Conservation (phyloP, 2,113 vertebrate species). For the Corythornis cristatus region DNA sequence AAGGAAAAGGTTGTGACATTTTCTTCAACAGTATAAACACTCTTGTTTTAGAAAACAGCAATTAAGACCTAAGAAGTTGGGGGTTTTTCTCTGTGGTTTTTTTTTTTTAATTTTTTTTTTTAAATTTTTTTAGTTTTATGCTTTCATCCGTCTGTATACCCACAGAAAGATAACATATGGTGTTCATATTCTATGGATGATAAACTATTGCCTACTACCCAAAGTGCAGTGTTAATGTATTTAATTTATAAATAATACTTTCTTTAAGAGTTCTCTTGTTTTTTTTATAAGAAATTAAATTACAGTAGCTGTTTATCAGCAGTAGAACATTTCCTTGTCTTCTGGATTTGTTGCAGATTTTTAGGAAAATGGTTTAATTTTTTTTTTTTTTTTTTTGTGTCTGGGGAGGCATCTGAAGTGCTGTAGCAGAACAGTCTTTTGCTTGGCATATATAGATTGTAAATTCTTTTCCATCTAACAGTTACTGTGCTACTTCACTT, state of each 20-base stretch:
- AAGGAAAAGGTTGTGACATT: constrained; percentile 62
- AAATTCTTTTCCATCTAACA: not conserved
- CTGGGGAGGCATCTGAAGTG: not conserved
- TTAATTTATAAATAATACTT: not conserved
- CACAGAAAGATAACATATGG: constrained; percentile 45
- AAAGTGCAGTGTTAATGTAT: not conserved
- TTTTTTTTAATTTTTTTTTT: not conserved
- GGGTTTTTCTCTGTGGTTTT: too few relatives aligned
- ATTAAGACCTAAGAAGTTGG: not conserved
- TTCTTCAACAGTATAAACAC: constrained; percentile 38
- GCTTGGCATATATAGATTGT: not conserved
- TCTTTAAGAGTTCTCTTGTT: not conserved
- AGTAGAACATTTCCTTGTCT: not conserved
- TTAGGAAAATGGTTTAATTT: not conserved
- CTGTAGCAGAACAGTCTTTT: not conserved
- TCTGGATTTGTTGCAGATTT: not conserved
- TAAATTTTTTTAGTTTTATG: not conserved
- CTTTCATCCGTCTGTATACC: constrained; percentile 28
- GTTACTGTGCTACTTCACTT: not conserved
- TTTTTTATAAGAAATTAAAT: not conserved
- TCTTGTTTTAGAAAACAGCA: constrained; percentile 9
- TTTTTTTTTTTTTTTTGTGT: not conserved
- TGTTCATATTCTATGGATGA: constrained; percentile 28
- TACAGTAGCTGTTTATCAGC: not conserved
- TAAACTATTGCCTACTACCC: constrained; percentile 14